These are phyloP conservation scores for Eretmochelys imbricata DNA, from an alignment of 2,113 vertebrate species.

Conservation along the genomic window DNA sequence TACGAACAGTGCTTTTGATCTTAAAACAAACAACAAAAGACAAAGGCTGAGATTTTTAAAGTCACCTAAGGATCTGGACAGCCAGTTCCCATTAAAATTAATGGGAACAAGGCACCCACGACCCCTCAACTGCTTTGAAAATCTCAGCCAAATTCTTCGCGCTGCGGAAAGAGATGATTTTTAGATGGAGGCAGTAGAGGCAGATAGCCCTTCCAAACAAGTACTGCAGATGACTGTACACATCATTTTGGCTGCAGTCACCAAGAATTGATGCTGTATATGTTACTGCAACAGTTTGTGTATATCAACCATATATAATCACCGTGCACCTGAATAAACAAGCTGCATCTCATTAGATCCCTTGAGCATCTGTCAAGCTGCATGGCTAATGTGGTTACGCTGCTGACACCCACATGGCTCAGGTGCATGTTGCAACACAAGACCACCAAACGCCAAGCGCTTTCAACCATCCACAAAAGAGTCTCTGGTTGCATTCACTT, in stretches of 20 bases:
- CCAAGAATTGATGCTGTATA: not conserved
- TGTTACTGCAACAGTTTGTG: not conserved
- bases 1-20: fast-evolving
- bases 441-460: not conserved
- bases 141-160: not conserved
- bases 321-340: not conserved
- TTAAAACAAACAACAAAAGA: not conserved
- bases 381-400: not conserved
- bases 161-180: not conserved
- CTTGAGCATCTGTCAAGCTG: fast-evolving
- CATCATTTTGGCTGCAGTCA: not conserved
- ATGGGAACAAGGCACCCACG: not conserved
- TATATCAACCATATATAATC: not conserved
- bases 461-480: not conserved
- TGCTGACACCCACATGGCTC: not conserved
- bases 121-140: not conserved
- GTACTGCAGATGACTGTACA: not conserved
- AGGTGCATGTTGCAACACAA: not conserved
- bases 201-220: not conserved
- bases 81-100: not conserved
- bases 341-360: not conserved
- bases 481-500: not conserved
- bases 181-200: not conserved
- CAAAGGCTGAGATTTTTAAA: not conserved
- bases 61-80: not conserved